A percentile compares a stretch with the other conserved stretches of the same genome.
Conservation (phyloP, 2,113 vertebrate genomes). For the human region DNA sequence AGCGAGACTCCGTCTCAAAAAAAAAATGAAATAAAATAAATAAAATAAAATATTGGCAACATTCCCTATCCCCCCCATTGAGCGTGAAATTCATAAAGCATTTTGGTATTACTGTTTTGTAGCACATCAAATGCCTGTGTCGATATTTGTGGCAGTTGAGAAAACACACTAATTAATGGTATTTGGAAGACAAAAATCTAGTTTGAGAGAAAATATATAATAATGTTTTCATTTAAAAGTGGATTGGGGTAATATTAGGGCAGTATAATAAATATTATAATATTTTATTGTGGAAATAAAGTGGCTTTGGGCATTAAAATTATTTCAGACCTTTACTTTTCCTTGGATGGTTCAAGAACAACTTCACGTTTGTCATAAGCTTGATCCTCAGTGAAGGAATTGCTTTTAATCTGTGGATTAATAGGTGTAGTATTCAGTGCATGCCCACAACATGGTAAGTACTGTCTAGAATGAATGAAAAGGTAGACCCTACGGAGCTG, state of each 20-base stretch:
- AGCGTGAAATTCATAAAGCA: constrained; percentile 26
- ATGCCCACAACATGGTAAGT: background rate
- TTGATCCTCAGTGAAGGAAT: constrained; percentile 49
- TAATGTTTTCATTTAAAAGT: constrained; percentile 34
- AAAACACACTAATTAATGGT: constrained; percentile 22
- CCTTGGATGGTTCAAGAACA: constrained; percentile 37
- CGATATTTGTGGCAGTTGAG: background rate
- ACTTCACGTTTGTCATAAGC: constrained; percentile 29
- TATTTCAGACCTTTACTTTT: constrained; percentile 36
- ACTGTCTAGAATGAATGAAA: background rate
- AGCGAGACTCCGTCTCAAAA: too few relatives aligned
- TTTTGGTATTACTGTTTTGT: background rate
- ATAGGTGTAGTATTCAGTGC: background rate
- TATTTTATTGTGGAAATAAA: constrained; percentile 22
- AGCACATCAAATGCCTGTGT: background rate
- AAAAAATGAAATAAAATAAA: too few relatives aligned
- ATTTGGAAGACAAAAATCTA: constrained; percentile 31
- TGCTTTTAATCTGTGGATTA: constrained; percentile 54
- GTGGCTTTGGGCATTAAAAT: background rate
- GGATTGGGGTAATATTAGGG: background rate
- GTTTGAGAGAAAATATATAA: background rate
- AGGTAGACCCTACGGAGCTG: background rate
- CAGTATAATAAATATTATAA: background rate
- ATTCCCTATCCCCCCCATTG: background rate
- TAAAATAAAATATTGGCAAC: background rate